Conservation (phyloP, 2,888 invertebrate genomes). For the Mycalesis mineus region DNA sequence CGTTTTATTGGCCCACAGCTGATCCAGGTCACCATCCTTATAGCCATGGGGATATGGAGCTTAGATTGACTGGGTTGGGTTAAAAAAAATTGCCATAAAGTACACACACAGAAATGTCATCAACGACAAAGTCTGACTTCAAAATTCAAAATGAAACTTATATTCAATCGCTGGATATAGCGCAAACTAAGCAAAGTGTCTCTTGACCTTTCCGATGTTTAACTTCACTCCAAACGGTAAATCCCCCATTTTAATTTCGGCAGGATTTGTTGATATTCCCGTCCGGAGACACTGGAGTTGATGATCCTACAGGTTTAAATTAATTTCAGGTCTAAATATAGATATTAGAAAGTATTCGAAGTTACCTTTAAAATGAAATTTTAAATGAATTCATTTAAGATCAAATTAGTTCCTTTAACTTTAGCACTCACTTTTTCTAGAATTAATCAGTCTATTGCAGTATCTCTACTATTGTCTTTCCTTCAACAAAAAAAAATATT, state of each 20-base stretch:
- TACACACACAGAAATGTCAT: background rate
- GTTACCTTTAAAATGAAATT: background rate
- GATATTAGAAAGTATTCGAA: background rate
- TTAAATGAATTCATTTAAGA: too few species aligned
- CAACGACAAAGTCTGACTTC: background rate
- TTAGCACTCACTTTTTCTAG: too few species aligned
- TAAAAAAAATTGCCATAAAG: too few species aligned
- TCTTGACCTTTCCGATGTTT: constrained; percentile 10
- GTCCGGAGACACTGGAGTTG: background rate
- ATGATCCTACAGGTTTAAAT: background rate
- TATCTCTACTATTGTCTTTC: too few species aligned
- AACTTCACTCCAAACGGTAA: background rate
- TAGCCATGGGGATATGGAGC: too few species aligned
- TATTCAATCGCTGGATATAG: background rate
- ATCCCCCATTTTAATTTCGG: constrained; percentile 6
- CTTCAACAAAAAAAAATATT: too few species aligned
- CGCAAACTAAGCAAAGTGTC: constrained; percentile 2
- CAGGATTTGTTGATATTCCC: background rate
- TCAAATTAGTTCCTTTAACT: too few species aligned
- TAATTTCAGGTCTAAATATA: background rate
- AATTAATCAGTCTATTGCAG: too few species aligned
- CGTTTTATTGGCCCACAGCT: too few species aligned
- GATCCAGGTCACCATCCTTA: too few species aligned
- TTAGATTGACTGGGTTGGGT: too few species aligned
- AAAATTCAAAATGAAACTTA: background rate